Evolutionary conservation across 2,797 vertebrate species (phyloP).

Genomic region (Tinamus major): DNA sequence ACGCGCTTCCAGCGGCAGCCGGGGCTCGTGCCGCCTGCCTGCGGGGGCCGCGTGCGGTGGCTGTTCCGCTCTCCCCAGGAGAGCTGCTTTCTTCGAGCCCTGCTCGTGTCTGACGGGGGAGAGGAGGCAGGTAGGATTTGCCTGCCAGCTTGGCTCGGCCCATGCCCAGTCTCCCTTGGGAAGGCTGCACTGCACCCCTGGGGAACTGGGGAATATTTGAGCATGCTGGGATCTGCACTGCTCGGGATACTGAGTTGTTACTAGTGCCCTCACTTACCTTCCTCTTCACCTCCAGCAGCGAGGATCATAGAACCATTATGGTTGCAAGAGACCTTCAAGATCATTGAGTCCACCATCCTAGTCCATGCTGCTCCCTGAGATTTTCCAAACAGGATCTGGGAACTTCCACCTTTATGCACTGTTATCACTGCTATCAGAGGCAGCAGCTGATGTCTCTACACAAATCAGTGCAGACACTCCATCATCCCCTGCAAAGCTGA

Average conservation of each 20-base stretch:
- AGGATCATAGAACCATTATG: no score
- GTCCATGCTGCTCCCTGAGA: background rate
- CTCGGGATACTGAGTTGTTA: rapidly evolving
- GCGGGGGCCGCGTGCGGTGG: rapidly evolving
- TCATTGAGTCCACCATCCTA: no score
- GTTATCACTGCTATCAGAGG: background rate
- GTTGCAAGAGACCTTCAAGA: no score
- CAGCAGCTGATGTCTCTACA: background rate
- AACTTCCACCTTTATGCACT: background rate
- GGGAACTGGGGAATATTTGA: no score
- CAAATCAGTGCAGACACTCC: background rate
- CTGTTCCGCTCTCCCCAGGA: background rate
- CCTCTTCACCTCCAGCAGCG: rapidly evolving
- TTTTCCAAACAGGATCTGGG: background rate
- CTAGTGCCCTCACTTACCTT: background rate
- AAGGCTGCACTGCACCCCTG: rapidly evolving
- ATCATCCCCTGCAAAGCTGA: background rate
- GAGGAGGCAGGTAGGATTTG: background rate
- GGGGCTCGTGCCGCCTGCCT: rapidly evolving
- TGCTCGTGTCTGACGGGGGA: background rate
- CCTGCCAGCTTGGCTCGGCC: background rate
- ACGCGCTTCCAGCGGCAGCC: background rate
- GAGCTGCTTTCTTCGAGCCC: background rate
- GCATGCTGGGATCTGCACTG: rapidly evolving
- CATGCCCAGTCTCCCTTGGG: rapidly evolving